Evolutionary conservation across 2,888 invertebrate species (phyloP), one percentile per base, ranked within the genome.

Genomic region (Pharmacophagus antenor): DNA sequence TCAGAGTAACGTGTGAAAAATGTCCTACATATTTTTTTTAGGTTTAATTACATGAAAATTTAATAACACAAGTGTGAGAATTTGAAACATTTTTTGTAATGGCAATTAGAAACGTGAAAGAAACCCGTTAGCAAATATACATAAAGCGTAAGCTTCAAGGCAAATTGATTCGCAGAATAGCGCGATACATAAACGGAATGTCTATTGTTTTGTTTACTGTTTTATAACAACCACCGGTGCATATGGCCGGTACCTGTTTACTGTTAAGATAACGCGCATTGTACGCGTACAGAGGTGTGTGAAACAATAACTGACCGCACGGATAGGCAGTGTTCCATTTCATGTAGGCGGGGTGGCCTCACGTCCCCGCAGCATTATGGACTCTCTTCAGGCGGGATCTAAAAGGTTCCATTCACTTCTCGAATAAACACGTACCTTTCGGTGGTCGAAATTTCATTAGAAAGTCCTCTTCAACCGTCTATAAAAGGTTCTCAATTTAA

Each of bases 261-360:
- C 17, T 23, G 49, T 42, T 27, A 59, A 54, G 54, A 50, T 59
- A 55, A 51, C 47, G 20, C n/a, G 50, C 55, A 51, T 48, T 52
- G 56, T 56, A 41, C 23, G 27, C 37, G 50, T 21, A 52, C n/a
- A 51, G 65, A 65, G 69, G 65, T 49, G 59, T 31, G 59, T 47
- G 46, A 77, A 77, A 79, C 73, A 79, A 78, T 77, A 72, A 76
- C 72, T 71, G 72, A 72, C 70, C 70, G 66, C 69, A 67, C 65
- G 63, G 70, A 72, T 71, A 71, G 67, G 42, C 61, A 62, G 63
- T 67, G 73, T 73, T 69, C 68, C 66, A 70, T 72, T 56, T 56
- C 52, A 56, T 42, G 46, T 44, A 12, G 20, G 46, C 56, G n/a
- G 56, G 52, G 61, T 48, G 6, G 21, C 51, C 41, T 56, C 27